These are phyloP conservation scores for Itoplectis maculator DNA, from an alignment of 2,888 invertebrate species.

Conservation along the genomic window DNA sequence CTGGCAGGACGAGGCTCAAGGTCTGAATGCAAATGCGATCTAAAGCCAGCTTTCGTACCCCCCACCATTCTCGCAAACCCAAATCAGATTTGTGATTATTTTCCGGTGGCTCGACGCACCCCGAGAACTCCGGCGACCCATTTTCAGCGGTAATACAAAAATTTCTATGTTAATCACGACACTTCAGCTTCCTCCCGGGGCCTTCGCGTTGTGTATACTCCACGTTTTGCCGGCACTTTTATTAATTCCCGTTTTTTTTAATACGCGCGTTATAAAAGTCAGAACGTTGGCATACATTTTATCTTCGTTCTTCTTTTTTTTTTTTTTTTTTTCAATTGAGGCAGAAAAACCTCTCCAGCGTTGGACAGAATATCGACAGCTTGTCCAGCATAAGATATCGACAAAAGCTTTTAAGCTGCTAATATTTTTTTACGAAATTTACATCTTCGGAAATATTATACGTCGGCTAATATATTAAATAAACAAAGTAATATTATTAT, in stretches of 20 bases:
- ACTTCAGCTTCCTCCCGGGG: neutral
- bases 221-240: neutral
- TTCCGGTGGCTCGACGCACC: neutral
- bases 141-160: neutral
- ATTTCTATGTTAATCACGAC: conserved; percentile 17
- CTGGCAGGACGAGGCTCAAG: neutral
- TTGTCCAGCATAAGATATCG: too few relatives aligned
- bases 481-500: too few relatives aligned
- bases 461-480: too few relatives aligned
- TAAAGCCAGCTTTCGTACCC: conserved; percentile 7
- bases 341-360: neutral
- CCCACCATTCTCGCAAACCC: neutral
- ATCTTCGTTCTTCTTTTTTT: neutral
- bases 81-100: conserved; percentile 42
- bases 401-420: too few relatives aligned
- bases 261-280: neutral
- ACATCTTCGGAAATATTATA: too few relatives aligned
- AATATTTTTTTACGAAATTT: too few relatives aligned
- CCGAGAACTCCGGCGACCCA: neutral
- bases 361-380: neutral
- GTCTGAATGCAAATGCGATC: conserved; percentile 35
- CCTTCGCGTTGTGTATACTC: too few relatives aligned
- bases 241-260: neutral
- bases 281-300: neutral
- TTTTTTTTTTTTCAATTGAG: neutral